Conservation (phyloP, 2,797 vertebrate species). For the Carcharodon carcharias region DNA sequence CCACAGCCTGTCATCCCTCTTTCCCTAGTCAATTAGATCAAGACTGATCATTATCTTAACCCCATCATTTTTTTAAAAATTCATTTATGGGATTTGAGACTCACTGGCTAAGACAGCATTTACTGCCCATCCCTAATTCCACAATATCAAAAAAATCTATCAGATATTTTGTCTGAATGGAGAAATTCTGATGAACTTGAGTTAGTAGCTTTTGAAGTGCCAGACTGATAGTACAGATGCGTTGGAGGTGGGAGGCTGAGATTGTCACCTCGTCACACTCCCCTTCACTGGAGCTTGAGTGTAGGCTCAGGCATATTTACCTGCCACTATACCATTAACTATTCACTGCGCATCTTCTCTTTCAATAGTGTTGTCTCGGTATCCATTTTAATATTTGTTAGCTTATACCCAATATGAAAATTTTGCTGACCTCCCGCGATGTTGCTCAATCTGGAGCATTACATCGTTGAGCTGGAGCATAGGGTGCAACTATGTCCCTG, state of each 20-base stretch:
- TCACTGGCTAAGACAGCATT: too few relatives aligned
- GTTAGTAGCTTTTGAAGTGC: neutral
- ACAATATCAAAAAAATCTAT: neutral
- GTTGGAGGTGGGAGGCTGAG: neutral
- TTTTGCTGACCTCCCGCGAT: neutral
- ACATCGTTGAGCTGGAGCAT: neutral
- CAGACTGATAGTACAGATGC: neutral
- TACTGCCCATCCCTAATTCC: too few relatives aligned
- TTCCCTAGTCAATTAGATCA: neutral
- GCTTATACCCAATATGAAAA: neutral
- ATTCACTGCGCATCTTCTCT: neutral
- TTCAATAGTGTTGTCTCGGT: neutral
- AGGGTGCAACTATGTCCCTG: neutral
- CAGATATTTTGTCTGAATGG: neutral
- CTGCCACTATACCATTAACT: neutral
- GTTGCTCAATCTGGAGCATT: neutral
- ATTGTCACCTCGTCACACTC: neutral
- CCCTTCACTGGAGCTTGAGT: neutral
- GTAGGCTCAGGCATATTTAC: neutral
- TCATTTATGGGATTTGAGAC: too few relatives aligned
- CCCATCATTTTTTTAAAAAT: too few relatives aligned
- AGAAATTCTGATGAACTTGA: neutral
- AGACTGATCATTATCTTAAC: too few relatives aligned
- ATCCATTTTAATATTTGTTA: neutral
- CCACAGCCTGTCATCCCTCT: neutral